phyloP scores from a whole-genome alignment of 2,888 invertebrate genomes.

The Nephrotoma guestfalica region DNA sequence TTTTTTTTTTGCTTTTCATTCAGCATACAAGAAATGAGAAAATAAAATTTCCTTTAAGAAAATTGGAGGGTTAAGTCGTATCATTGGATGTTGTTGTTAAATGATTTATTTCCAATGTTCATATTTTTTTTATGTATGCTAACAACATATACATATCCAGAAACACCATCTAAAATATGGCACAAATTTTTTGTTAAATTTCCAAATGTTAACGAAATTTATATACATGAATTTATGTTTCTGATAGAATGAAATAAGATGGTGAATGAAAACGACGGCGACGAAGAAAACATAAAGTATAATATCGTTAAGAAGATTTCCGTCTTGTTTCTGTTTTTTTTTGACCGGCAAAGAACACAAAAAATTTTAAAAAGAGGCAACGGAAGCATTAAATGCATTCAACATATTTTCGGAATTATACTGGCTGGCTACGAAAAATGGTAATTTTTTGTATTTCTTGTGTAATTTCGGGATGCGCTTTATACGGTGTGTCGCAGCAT shows the following conservation, averaged over 20 bases:
- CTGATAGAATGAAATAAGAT: neutral
- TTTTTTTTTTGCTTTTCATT: neutral
- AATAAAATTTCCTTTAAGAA: neutral
- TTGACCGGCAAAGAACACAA: neutral
- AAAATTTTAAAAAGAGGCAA: neutral
- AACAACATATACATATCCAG: neutral
- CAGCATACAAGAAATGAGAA: neutral
- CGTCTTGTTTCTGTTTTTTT: neutral
- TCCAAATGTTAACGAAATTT: neutral
- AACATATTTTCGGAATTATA: neutral
- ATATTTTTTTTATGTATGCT: neutral
- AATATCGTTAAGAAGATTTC: neutral
- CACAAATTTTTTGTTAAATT: neutral
- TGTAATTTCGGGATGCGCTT: neutral
- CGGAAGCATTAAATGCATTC: neutral
- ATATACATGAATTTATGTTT: neutral
- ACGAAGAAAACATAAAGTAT: neutral
- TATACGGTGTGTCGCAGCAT: neutral
- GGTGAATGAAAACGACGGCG: neutral
- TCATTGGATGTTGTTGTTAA: neutral
- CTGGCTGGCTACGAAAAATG: neutral
- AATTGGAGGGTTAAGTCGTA: neutral
- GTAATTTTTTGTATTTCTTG: neutral
- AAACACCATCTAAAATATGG: neutral
- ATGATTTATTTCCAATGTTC: neutral